These are phyloP conservation scores for Xestoiulus laeticollis DNA, from an alignment of 2,888 invertebrate species.

Conservation along the genomic window DNA sequence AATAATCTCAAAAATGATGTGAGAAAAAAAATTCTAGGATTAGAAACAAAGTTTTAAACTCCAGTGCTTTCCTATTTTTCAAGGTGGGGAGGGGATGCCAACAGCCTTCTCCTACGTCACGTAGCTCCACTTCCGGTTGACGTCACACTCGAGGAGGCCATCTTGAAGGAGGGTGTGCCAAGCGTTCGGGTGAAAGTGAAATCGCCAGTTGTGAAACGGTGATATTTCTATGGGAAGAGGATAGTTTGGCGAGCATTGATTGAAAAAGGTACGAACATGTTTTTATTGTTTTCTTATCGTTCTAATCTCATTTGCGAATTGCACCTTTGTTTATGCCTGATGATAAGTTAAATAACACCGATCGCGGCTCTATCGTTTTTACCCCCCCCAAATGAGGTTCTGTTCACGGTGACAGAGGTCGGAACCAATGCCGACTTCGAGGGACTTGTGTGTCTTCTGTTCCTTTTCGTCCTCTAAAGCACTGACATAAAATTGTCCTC, in stretches of 20 bases:
- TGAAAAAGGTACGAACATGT: neutral
- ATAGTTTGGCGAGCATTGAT: neutral
- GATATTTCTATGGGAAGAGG: constrained; percentile 33
- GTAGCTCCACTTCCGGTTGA: neutral
- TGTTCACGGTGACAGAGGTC: neutral
- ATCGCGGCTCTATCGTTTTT: neutral
- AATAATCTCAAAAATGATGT: neutral
- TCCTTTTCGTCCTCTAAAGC: neutral
- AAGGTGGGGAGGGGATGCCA: constrained; percentile 14
- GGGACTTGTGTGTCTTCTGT: neutral
- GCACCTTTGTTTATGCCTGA: neutral
- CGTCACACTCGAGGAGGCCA: constrained; percentile 12
- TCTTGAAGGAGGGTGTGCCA: constrained; percentile 28
- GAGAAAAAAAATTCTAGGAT: neutral
- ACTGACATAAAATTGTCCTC: neutral
- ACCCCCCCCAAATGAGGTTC: no score
- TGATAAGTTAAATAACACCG: neutral
- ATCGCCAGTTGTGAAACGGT: constrained; percentile 14
- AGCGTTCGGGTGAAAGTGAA: constrained; percentile 37
- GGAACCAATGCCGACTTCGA: neutral
- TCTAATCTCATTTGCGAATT: neutral
- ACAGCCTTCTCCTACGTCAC: constrained; percentile 17
- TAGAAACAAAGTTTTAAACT: neutral
- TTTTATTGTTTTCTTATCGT: neutral
- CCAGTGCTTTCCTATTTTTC: neutral